Evolutionary conservation across 2,888 invertebrate genomes (phyloP).

Genomic region (Apodemia duryi): DNA sequence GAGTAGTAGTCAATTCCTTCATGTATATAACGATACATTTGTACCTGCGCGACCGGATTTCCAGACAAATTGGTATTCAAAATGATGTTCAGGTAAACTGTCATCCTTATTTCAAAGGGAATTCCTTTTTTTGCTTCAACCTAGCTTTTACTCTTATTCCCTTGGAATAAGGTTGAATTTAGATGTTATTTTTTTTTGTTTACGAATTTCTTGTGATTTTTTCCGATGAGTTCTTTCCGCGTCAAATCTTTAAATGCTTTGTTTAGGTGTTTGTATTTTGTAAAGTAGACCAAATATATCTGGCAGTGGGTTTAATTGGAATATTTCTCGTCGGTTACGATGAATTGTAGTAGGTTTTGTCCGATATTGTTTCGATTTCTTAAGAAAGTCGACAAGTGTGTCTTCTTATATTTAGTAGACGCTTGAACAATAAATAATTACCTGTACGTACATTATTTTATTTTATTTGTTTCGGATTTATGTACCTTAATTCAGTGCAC

Average conservation of each 20-base stretch:
- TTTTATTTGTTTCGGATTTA: constrained; percentile 36
- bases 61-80: constrained; percentile 37
- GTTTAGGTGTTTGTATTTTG: constrained; percentile 38
- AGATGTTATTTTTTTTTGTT: constrained; percentile 11
- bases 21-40: constrained; percentile 71
- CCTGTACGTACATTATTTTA: constrained; percentile 67
- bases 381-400: constrained; percentile 57
- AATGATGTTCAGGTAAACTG: constrained; percentile 23
- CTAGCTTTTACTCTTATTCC: constrained; percentile 2
- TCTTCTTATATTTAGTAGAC: constrained; percentile 70
- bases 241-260: constrained; percentile 28
- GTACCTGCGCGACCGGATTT: constrained; percentile 66
- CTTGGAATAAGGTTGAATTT: constrained; percentile 19
- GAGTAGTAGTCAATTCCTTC: constrained; percentile 37
- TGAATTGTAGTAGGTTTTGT: constrained; percentile 47
- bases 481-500: background rate
- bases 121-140: constrained; percentile 16
- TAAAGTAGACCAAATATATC: constrained; percentile 54
- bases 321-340: constrained; percentile 43
- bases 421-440: constrained; percentile 75
- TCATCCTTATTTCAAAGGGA: constrained; percentile 17
- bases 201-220: constrained; percentile 14
- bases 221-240: constrained; percentile 10
- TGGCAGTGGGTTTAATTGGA: constrained; percentile 57
- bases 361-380: constrained; percentile 60